Evolutionary conservation across 2,888 invertebrate species (phyloP).

Genomic region (Oscheius sp.): DNA sequence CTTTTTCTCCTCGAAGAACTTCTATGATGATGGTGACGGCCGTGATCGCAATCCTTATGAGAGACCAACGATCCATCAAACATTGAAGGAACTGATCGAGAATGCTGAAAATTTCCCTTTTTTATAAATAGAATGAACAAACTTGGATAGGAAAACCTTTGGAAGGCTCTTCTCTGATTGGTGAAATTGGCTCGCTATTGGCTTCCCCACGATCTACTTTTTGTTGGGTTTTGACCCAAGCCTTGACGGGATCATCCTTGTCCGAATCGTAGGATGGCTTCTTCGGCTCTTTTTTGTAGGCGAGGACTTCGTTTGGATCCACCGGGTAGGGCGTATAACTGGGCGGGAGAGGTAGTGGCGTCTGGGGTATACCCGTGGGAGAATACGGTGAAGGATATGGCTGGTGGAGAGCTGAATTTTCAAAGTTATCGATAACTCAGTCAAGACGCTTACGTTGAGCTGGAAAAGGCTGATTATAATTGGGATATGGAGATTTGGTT

Average conservation of each 20-base stretch:
- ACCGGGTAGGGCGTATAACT: slow-evolving; percentile 49
- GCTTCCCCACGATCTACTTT: slow-evolving; percentile 47
- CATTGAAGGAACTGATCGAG: slow-evolving; percentile 63
- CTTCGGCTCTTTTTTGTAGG: slow-evolving; percentile 1
- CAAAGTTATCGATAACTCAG: too few species aligned
- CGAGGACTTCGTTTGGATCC: slow-evolving; percentile 35
- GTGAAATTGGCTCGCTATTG: slow-evolving; percentile 52
- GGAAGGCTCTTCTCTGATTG: slow-evolving; percentile 26
- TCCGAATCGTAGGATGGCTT: slow-evolving; percentile 1
- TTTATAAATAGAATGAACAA: background rate
- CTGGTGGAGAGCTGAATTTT: slow-evolving; percentile 35
- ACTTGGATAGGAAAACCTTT: slow-evolving; percentile 29
- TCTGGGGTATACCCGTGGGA: slow-evolving; percentile 42
- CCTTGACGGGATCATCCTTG: slow-evolving; percentile 46
- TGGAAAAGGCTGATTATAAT: slow-evolving; percentile 2
- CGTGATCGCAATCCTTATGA: slow-evolving; percentile 42
- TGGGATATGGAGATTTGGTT: slow-evolving; percentile 1
- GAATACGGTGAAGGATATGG: slow-evolving; percentile 49
- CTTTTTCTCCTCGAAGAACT: slow-evolving; percentile 53
- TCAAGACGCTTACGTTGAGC: slow-evolving; percentile 6
- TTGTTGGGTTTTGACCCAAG: slow-evolving; percentile 55
- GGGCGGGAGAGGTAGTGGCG: slow-evolving; percentile 46
- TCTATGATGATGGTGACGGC: slow-evolving; percentile 31
- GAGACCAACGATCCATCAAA: slow-evolving; percentile 49
- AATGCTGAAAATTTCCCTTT: slow-evolving; percentile 48